A percentile compares a stretch with the other conserved stretches of the same genome.
Evolutionary conservation across 2,888 invertebrate genomes (phyloP).

Genomic region (Drosophila mayaguana): DNA sequence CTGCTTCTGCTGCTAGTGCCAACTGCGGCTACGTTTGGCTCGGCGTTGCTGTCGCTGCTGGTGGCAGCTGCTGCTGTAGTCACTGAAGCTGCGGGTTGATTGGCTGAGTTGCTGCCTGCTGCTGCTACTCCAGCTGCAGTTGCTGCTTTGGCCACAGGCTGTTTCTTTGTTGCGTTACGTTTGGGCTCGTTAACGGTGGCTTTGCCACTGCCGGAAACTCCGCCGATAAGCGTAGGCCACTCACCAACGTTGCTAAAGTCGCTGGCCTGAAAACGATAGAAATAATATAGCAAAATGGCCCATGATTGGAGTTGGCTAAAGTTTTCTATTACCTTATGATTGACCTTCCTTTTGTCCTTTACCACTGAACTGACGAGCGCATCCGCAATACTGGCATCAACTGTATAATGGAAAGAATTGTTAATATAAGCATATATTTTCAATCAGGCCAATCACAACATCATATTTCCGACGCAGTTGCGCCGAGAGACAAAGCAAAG

Average conservation of each 20-base stretch:
- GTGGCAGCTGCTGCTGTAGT: constrained; percentile 23
- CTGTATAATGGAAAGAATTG: constrained; percentile 49
- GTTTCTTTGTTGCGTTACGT: constrained; percentile 78
- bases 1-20: constrained; percentile 32
- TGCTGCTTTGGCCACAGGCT: constrained; percentile 60
- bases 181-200: constrained; percentile 85
- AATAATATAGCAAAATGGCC: background rate
- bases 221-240: constrained; percentile 93
- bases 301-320: background rate
- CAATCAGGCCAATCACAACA: constrained; percentile 63
- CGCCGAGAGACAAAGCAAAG: constrained; percentile 38
- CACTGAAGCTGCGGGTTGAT: constrained; percentile 31
- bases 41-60: constrained; percentile 55
- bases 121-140: constrained; percentile 5
- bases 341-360: constrained; percentile 86
- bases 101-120: constrained; percentile 10
- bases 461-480: constrained; percentile 52
- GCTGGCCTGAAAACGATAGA: constrained; percentile 88
- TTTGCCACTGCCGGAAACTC: constrained; percentile 86
- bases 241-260: constrained; percentile 95
- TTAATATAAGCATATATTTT: constrained; percentile 36
- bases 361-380: constrained; percentile 84
- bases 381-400: constrained; percentile 71
- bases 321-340: constrained; percentile 87
- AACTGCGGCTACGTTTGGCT: constrained; percentile 43